Evolutionary conservation across 2,113 vertebrate species (phyloP).

Genomic region (Pituophis catenifer): DNA sequence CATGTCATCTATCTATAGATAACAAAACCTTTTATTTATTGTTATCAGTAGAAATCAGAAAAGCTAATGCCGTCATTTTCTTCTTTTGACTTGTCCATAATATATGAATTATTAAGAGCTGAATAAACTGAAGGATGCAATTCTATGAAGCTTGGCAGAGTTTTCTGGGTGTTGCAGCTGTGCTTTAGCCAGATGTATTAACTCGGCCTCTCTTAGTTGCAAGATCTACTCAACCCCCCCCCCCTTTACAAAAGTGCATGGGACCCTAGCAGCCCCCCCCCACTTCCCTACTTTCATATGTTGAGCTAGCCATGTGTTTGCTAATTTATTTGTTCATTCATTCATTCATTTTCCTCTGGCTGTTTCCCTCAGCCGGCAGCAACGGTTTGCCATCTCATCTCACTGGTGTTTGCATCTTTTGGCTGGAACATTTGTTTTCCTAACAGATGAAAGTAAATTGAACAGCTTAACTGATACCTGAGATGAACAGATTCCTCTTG

Average conservation of each 20-base stretch:
- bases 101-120: conserved; percentile 26
- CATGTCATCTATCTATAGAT: not conserved
- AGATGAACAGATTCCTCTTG: conserved; percentile 51
- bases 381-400: conserved; percentile 28
- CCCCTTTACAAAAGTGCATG: not conserved
- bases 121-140: conserved; percentile 19
- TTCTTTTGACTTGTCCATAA: not conserved
- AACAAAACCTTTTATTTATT: not conserved
- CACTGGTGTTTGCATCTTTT: conserved; percentile 48
- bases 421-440: conserved; percentile 54
- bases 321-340: conserved; percentile 27
- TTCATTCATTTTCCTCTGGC: conserved; percentile 51
- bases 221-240: conserved; percentile 17
- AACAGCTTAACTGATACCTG: conserved; percentile 30
- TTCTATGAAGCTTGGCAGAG: not conserved
- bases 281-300: conserved; percentile 40
- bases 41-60: conserved; percentile 3
- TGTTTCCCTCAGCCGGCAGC: conserved; percentile 48
- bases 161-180: conserved; percentile 26
- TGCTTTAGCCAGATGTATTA: conserved; percentile 8
- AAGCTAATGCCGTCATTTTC: not conserved
- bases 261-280: conserved; percentile 39
- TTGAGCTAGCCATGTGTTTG: conserved; percentile 55
- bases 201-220: conserved; percentile 38
- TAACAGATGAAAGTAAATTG: conserved; percentile 51